Base-by-base conservation (phyloP, 2,888 invertebrate genomes). In the Pyrrhia umbra region DNA sequence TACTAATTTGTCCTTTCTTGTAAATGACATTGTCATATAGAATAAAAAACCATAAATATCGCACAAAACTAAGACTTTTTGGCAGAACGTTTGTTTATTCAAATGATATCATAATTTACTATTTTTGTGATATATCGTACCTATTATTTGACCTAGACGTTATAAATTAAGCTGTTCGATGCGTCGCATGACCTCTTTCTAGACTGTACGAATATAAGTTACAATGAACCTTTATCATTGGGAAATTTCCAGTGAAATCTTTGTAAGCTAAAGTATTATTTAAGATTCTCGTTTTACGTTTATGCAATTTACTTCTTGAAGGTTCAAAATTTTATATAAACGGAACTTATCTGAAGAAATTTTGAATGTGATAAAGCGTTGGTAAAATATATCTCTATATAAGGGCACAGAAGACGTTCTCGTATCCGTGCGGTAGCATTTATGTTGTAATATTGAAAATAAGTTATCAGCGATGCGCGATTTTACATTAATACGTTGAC, bases 321-420 rank as follows among this genome's bases (percentile, higher is more conserved):
- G 3, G 15, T 21, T 40, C 10, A 39, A 20, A n/a, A 13, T 15
- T 47, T 18, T 49, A 40, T 27, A 30, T 30, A 46, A 49, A 57
- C 18, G 15, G 8, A 59, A 58, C 34, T 56, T 51, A 60, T 75
- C 75, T 63, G 61, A 74, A 74, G 71, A 68, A 77, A 73, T 77
- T 68, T 68, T 68, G 78, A 65, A 76, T 71, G 59, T 75, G 76
- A 76, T 78, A 70, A 73, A 71, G 58, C 65, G 69, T 75, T 76
- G 77, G 77, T 83, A 77, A 82, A 83, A 83, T 84, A 82, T 80
- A 82, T 81, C 71, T 80, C 74, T 83, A 63, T 82, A 79, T 75
- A 85, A 80, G 84, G 86, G 52, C 78, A 83, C 54, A 68, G 71
- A 75, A 82, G 81, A 82, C 70, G 80, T 79, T 81, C 81, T 61